Conservation (phyloP, 2,888 invertebrate genomes). For the Lamellibrachia columna region DNA sequence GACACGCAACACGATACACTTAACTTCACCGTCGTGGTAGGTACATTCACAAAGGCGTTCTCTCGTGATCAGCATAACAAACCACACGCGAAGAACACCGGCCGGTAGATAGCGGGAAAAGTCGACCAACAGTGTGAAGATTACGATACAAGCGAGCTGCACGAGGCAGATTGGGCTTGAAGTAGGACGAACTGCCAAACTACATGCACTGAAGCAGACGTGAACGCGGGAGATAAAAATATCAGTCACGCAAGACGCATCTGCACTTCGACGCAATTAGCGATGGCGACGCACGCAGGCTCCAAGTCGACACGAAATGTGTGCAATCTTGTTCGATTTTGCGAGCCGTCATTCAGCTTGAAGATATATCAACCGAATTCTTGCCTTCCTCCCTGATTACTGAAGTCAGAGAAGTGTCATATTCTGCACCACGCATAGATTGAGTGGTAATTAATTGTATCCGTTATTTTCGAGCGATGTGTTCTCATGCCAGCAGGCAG, state of each 20-base stretch:
- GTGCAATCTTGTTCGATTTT: not conserved
- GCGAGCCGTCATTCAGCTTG: not conserved
- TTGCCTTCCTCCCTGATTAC: not conserved
- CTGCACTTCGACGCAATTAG: not conserved
- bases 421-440: not conserved
- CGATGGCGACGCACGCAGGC: not conserved
- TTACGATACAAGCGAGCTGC: not conserved
- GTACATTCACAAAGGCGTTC: not conserved
- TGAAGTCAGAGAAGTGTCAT: not conserved
- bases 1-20: not conserved
- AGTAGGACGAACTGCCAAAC: not conserved
- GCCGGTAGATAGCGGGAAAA: not conserved
- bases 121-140: not conserved
- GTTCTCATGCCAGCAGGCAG: not conserved
- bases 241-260: not conserved
- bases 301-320: not conserved
- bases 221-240: not conserved
- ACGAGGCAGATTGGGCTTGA: not conserved
- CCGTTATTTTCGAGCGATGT: not conserved
- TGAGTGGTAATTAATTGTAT: not conserved
- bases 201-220: not conserved
- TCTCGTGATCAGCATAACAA: not conserved
- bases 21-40: not conserved
- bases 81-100: not conserved
- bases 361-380: not conserved